Evolutionary conservation across 2,113 vertebrate species (phyloP), one percentile per base, ranked within the genome.

Genomic region (Microcebus murinus): DNA sequence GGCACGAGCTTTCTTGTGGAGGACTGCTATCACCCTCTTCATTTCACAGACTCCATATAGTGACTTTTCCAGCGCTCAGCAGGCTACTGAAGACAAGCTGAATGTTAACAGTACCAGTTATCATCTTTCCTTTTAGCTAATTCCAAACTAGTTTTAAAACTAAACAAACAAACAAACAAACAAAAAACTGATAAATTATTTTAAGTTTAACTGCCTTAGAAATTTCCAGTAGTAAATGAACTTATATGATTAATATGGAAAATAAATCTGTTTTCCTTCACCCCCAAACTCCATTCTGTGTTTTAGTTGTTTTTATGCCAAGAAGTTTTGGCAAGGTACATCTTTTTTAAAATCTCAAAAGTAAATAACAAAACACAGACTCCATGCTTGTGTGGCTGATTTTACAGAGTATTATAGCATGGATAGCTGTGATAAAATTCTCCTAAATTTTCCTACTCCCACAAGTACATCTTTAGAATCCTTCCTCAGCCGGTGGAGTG

Each of bases 301-400:
- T 96, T 97, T 97, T 95, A 86, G 74, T 90, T 98, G 96, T 93
- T 84, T 87, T 84, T 95, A 42, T 96, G 95, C 96, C 97, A 97
- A 96, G 79, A 96, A 76, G n/a, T 93, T 91, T 95, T 97, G 96
- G 91, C 95, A 97, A 96, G 82, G n/a, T 61, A 65, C 74, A 68
- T 92, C 18, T 73, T 85, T 82, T 95, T 79, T 88, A 68, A 76
- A 89, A 89, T 18, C 88, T 97, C 79, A 90, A 95, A 97, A 91
- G 80, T 95, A 98, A 98, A 97, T 96, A 97, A 91, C 93, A 95
- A 97, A 97, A 95, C 45, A 96, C 68, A 96, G 89, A 80, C 63
- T 95, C 52, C 31, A 31, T 52, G 86, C 39, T 61, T 90, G 18
- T 92, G 27, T 83, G 57, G 25, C 36, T 96, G 79, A 94, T 86